Evolutionary conservation across 2,888 invertebrate species (phyloP), one percentile per base, ranked within the genome.

Genomic region (Epiblema foenella): DNA sequence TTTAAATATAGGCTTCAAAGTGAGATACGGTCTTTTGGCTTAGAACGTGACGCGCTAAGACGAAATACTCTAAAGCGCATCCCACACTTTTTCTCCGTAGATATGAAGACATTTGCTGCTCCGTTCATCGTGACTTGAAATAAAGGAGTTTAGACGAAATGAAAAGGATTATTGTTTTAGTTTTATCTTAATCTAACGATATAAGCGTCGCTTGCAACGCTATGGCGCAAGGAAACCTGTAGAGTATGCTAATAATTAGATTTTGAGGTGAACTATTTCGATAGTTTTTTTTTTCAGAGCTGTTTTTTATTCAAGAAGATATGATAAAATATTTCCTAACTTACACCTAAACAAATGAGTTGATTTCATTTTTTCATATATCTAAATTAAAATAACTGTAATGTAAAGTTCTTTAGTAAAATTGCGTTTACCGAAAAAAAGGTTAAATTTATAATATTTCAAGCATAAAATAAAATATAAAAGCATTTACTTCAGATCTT

Each of bases 141-240:
- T 90, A 92, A 91, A 91, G 84, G 87, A 85, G 82, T 83, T 81
- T 78, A 81, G 79, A 82, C 79, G 81, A 86, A 90, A 90, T 89
- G 89, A 90, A 92, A 92, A 92, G 90, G 91, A 92, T 91, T 90
- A 93, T 93, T 93, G 93, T 93, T 93, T 92, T 90, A 91, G 88
- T 92, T 91, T 90, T 91, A 92, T 92, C 91, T 91, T 85, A 90
- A 91, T 91, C 91, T 89, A 89, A 89, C 87, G 87, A 88, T 90
- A 87, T 88, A 88, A 87, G 84, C 83, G 83, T 80, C 82, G 83
- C 81, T 81, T 84, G 82, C 83, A 81, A 83, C 79, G 83, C 76
- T 65, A 67, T 33, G 37, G 78, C 74, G 83, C 79, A 85, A 72
- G 33, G 59, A 75, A 78, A 17, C 64, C 24, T 39, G 54, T 84